A percentile compares a stretch with the other conserved stretches of the same genome.
phyloP scores from a whole-genome alignment of 1,140 invertebrate genomes.

The Hylaeus volcanicus region DNA sequence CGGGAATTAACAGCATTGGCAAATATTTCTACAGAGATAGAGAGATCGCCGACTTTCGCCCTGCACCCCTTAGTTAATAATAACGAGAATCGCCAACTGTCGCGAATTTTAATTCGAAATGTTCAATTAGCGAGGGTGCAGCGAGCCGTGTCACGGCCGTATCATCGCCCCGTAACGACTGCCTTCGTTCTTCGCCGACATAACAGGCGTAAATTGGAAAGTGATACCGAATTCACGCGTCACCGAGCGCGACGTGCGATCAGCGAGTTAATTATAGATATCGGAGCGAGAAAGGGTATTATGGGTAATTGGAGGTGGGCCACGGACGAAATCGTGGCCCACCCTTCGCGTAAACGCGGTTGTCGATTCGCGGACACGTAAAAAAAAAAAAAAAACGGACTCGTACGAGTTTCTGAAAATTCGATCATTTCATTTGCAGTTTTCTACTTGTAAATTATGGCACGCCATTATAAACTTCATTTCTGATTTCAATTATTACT shows the following conservation, averaged over 20 bases:
- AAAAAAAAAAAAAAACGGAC: background rate
- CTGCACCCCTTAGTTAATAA: slow-evolving; percentile 30
- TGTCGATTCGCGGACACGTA: background rate
- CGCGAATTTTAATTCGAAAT: slow-evolving; percentile 60
- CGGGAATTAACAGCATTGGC: slow-evolving; percentile 25
- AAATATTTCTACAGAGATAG: background rate
- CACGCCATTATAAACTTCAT: too few species aligned
- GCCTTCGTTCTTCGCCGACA: slow-evolving; percentile 51
- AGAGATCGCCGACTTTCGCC: background rate
- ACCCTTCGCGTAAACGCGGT: background rate
- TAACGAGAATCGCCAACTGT: slow-evolving; percentile 46
- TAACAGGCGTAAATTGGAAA: slow-evolving; percentile 61
- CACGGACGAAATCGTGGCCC: slow-evolving; percentile 40
- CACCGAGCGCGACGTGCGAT: slow-evolving; percentile 50
- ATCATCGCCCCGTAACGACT: slow-evolving; percentile 61
- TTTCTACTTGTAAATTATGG: too few species aligned
- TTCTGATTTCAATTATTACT: too few species aligned
- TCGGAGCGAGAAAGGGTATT: slow-evolving; percentile 56
- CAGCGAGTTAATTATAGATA: slow-evolving; percentile 65
- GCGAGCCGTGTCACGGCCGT: slow-evolving; percentile 55
- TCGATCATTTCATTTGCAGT: slow-evolving; percentile 11
- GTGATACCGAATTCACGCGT: slow-evolving; percentile 64
- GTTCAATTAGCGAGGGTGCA: slow-evolving; percentile 59
- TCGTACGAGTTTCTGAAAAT: background rate
- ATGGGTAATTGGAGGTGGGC: slow-evolving; percentile 60